Percentiles rank a stretch among this genome's conserved stretches.
Conservation (phyloP, 2,888 invertebrate species). For the Lissocephala sabroskyi region DNA sequence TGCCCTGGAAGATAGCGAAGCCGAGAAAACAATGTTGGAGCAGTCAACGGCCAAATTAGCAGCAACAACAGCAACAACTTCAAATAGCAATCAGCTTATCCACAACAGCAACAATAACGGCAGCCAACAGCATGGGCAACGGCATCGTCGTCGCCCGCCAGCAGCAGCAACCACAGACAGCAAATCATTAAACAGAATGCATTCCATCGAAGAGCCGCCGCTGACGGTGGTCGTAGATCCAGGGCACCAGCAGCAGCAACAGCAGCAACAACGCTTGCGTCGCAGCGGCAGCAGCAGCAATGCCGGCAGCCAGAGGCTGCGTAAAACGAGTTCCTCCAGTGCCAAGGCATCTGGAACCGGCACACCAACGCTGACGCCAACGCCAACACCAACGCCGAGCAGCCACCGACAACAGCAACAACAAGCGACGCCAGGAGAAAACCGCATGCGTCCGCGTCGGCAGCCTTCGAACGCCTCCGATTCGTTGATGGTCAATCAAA, state of each 20-base stretch:
- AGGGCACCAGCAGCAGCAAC: constrained; percentile 29
- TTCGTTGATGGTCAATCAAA: no score
- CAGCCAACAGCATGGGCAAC: constrained; percentile 4
- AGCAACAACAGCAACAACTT: constrained; percentile 13
- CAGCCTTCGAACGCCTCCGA: constrained; percentile 39
- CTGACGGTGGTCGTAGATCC: constrained; percentile 51
- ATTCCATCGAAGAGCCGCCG: constrained; percentile 65
- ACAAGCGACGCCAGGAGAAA: constrained; percentile 8
- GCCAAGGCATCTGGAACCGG: constrained; percentile 33
- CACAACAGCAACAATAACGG: constrained; percentile 9
- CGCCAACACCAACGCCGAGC: constrained; percentile 16
- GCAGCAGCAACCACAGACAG: constrained; percentile 5
- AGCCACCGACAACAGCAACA: constrained; percentile 12
- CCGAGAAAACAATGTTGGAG: constrained; percentile 46
- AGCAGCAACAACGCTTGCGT: no score
- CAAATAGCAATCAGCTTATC: constrained; percentile 13
- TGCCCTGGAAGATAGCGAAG: constrained; percentile 19
- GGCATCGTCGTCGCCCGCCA: no score
- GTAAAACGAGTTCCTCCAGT: constrained; percentile 65
- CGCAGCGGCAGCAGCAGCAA: constrained; percentile 27
- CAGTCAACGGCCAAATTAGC: constrained; percentile 25
- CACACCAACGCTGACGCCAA: constrained; percentile 22
- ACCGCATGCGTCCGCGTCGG: constrained; percentile 19
- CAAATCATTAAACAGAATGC: constrained; percentile 51
- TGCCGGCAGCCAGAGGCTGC: constrained; percentile 32